A percentile compares a stretch with the other conserved stretches of the same genome.
Conservation (phyloP, 2,113 vertebrate species). For the Entomyzon cyanotis region DNA sequence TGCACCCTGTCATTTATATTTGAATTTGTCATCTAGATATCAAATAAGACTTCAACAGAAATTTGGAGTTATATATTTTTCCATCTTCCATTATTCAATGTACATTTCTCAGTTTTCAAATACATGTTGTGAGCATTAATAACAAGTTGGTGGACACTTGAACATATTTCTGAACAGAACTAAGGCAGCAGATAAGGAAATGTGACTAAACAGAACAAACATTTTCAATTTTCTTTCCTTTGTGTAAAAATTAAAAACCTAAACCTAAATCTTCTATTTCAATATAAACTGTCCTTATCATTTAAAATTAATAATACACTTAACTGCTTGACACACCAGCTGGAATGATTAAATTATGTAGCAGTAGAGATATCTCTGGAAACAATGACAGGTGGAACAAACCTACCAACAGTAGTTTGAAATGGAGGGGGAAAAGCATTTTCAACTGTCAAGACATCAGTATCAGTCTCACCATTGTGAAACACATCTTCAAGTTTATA, state of each 20-base stretch:
- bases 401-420: slow-evolving; percentile 57
- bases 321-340: slow-evolving; percentile 69
- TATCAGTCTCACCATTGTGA: background rate
- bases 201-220: background rate
- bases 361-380: slow-evolving; percentile 58
- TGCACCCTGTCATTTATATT: background rate
- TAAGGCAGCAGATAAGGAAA: slow-evolving; percentile 5
- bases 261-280: slow-evolving; percentile 54
- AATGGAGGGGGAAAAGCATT: slow-evolving; percentile 13
- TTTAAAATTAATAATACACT: slow-evolving; percentile 74
- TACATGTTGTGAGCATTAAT: background rate
- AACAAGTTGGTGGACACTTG: background rate
- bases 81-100: background rate
- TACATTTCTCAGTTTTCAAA: background rate
- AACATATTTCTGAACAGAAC: background rate
- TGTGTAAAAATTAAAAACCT: slow-evolving; percentile 41
- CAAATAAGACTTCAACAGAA: background rate
- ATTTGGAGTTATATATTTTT: background rate
- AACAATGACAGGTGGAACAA: slow-evolving; percentile 69
- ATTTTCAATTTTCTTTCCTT: background rate
- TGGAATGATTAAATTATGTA: slow-evolving; percentile 79
- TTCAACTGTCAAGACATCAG: slow-evolving; percentile 46
- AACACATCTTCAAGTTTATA: slow-evolving; percentile 21
- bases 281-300: slow-evolving; percentile 60
- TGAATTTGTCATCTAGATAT: background rate